Evolutionary conservation across 2,888 invertebrate species (phyloP).

Genomic region (Cyclophora albipunctata): DNA sequence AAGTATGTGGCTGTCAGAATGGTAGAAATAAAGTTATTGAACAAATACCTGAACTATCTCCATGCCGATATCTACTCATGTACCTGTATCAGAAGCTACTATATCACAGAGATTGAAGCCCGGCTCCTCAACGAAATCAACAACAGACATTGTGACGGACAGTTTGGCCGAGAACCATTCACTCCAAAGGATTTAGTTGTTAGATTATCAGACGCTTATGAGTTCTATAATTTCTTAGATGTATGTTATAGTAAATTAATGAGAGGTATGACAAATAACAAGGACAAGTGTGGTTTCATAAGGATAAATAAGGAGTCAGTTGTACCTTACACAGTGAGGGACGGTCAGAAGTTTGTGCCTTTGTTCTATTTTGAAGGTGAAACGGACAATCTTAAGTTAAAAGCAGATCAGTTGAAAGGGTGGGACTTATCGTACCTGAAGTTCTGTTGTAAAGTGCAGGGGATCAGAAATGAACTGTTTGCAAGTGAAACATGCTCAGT

Average conservation of each 20-base stretch:
- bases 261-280: constrained; percentile 80
- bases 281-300: constrained; percentile 92
- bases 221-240: constrained; percentile 92
- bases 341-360: constrained; percentile 90
- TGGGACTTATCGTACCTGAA: constrained; percentile 95
- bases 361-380: constrained; percentile 91
- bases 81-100: constrained; percentile 93
- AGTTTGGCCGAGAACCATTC: constrained; percentile 91
- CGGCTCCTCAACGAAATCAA: constrained; percentile 94
- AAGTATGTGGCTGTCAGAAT: constrained; percentile 95
- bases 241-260: constrained; percentile 91
- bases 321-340: constrained; percentile 91
- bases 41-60: constrained; percentile 90
- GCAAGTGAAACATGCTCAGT: constrained; percentile 93
- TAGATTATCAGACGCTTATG: constrained; percentile 88
- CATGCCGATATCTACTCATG: constrained; percentile 94
- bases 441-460: constrained; percentile 96
- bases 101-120: constrained; percentile 93
- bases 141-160: constrained; percentile 91
- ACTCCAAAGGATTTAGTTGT: constrained; percentile 93
- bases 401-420: constrained; percentile 90
- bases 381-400: constrained; percentile 91
- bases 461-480: constrained; percentile 92
- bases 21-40: constrained; percentile 92
- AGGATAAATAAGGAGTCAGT: constrained; percentile 94